phyloP scores from a whole-genome alignment of 2,113 vertebrate genomes.

The Uria aalge region DNA sequence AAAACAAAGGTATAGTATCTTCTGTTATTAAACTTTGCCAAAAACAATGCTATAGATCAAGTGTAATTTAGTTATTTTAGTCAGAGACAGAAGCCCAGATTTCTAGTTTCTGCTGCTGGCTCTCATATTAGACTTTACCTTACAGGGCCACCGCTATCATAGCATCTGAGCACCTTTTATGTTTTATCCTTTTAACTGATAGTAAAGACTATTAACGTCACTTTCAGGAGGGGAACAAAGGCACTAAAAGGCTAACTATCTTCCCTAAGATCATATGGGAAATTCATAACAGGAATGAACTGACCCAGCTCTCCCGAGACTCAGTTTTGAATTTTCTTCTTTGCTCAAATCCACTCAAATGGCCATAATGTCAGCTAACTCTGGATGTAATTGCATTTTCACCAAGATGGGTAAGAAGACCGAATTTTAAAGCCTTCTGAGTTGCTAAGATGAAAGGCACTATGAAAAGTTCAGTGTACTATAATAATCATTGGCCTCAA shows the following conservation, averaged over 20 bases:
- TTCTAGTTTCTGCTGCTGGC: not conserved
- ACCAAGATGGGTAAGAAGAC: not conserved
- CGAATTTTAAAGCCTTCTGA: conserved; percentile 11
- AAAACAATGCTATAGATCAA: not conserved
- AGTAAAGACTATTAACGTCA: not conserved
- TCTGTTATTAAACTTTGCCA: not conserved
- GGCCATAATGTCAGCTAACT: not conserved
- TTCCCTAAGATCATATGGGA: not conserved
- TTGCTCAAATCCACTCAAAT: not conserved
- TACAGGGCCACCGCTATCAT: not conserved
- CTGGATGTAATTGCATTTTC: conserved; percentile 1
- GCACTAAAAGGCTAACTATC: not conserved
- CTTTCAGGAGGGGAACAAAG: not conserved
- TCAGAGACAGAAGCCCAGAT: not conserved
- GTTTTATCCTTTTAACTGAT: not conserved
- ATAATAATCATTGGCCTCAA: not conserved
- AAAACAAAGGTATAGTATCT: not conserved
- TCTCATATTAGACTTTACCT: not conserved
- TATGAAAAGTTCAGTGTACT: not conserved
- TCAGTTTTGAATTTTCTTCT: not conserved
- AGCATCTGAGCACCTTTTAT: not conserved
- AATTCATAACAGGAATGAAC: not conserved
- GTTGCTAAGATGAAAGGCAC: not conserved
- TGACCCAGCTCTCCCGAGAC: not conserved
- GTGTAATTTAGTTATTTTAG: not conserved